These are phyloP conservation scores for Pseudorasbora parva DNA, from an alignment of 2,113 vertebrate species.

Conservation along the genomic window DNA sequence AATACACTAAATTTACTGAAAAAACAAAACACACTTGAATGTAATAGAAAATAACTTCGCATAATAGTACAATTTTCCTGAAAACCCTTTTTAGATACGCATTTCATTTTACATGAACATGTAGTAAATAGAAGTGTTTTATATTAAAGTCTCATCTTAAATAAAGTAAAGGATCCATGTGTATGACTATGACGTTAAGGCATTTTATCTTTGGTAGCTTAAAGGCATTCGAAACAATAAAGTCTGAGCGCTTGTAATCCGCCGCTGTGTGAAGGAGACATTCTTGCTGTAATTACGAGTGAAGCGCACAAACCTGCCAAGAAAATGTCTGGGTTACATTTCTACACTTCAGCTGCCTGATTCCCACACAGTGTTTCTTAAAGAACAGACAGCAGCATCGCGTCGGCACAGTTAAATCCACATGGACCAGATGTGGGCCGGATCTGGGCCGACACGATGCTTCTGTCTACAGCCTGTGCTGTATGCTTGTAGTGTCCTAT, in stretches of 20 bases:
- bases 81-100: constrained; percentile 2
- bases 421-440: no score
- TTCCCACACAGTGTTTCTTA: constrained; percentile 56
- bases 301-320: background rate
- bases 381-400: background rate
- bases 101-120: background rate
- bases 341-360: background rate
- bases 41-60: background rate
- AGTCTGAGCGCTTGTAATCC: constrained; percentile 20
- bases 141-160: background rate
- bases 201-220: constrained; percentile 66
- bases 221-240: constrained; percentile 56
- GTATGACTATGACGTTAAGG: constrained; percentile 56
- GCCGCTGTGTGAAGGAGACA: constrained; percentile 46
- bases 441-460: no score
- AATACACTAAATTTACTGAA: background rate
- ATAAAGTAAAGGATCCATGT: background rate
- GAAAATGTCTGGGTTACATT: background rate
- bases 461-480: background rate
- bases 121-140: constrained; percentile 7
- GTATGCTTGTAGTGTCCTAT: constrained; percentile 9
- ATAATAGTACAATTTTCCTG: background rate
- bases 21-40: background rate
- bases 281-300: background rate
- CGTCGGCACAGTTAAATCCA: no score